Percentiles rank a stretch among this genome's conserved stretches.
These are phyloP conservation scores for Lordiphosa clarofinis DNA, from an alignment of 1,140 invertebrate species.

Conservation along the genomic window DNA sequence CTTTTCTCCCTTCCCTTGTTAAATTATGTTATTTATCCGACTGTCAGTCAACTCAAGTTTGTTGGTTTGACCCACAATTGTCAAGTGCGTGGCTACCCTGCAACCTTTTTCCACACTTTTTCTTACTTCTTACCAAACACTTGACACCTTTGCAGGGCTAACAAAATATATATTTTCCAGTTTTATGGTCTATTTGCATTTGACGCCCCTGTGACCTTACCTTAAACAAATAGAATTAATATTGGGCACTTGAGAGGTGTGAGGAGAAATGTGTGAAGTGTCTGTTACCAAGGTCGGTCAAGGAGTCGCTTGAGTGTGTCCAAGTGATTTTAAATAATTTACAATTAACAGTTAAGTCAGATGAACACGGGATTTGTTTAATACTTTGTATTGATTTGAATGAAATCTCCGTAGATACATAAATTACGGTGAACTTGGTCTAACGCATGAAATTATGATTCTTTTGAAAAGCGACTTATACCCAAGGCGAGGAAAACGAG, in stretches of 20 bases:
- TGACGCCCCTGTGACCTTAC: conserved; percentile 2
- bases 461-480: too few relatives aligned
- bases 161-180: conserved; percentile 5
- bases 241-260: conserved; percentile 5
- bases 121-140: not conserved
- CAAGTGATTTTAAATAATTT: too few relatives aligned
- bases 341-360: too few relatives aligned
- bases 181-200: conserved; percentile 19
- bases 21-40: conserved; percentile 4
- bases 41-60: conserved; percentile 13
- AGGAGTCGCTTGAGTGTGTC: too few relatives aligned
- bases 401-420: too few relatives aligned
- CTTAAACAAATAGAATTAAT: conserved; percentile 20
- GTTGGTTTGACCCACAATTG: conserved; percentile 14
- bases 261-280: conserved; percentile 4
- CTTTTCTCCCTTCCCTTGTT: not conserved
- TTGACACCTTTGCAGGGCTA: conserved; percentile 8
- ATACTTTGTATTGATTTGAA: too few relatives aligned
- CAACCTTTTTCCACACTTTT: conserved; percentile 11
- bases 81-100: conserved; percentile 15
- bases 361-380: too few relatives aligned
- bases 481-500: too few relatives aligned
- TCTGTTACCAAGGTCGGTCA: too few relatives aligned
- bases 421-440: too few relatives aligned
- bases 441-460: too few relatives aligned